Evolutionary conservation across 2,113 vertebrate species (phyloP).

Genomic region (Nothoprocta pentlandii): DNA sequence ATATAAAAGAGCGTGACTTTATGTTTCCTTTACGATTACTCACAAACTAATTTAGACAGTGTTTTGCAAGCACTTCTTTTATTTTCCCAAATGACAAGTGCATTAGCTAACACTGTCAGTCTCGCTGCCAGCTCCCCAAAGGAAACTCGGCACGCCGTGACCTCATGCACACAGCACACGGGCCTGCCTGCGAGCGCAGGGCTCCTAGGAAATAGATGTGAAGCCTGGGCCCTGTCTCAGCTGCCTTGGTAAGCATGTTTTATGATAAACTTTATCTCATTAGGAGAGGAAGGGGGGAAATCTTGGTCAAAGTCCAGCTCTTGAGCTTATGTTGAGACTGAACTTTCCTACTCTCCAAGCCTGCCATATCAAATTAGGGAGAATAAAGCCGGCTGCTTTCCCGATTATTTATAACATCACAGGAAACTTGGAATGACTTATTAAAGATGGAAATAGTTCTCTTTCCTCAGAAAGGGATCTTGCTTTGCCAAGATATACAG

Average conservation of each 20-base stretch:
- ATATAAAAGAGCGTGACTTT: slow-evolving; percentile 50
- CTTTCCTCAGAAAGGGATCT: slow-evolving; percentile 73
- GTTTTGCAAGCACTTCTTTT: slow-evolving; percentile 66
- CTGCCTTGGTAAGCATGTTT: slow-evolving; percentile 56
- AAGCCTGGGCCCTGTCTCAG: slow-evolving; percentile 58
- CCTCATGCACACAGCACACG: slow-evolving; percentile 54
- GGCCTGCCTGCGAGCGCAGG: neutral
- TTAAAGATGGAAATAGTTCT: slow-evolving; percentile 82
- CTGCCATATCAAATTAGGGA: slow-evolving; percentile 81
- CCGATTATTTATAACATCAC: slow-evolving; percentile 83
- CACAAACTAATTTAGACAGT: slow-evolving; percentile 63
- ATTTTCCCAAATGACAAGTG: slow-evolving; percentile 71
- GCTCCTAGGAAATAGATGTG: slow-evolving; percentile 64
- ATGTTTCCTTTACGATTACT: slow-evolving; percentile 74
- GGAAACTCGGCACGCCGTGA: slow-evolving; percentile 68
- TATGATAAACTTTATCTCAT: slow-evolving; percentile 75
- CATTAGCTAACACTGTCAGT: slow-evolving; percentile 75
- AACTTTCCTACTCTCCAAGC: slow-evolving; percentile 72
- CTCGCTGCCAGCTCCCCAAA: slow-evolving; percentile 37
- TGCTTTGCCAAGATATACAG: slow-evolving; percentile 81
- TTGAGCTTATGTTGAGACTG: slow-evolving; percentile 72
- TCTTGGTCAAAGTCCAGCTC: slow-evolving; percentile 72
- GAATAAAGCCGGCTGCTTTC: slow-evolving; percentile 79
- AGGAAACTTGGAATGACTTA: slow-evolving; percentile 82
- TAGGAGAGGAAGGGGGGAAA: slow-evolving; percentile 44